A percentile compares a stretch with the other conserved stretches of the same genome.
phyloP scores from a whole-genome alignment of 2,888 invertebrate genomes.

The Lysandra coridon region DNA sequence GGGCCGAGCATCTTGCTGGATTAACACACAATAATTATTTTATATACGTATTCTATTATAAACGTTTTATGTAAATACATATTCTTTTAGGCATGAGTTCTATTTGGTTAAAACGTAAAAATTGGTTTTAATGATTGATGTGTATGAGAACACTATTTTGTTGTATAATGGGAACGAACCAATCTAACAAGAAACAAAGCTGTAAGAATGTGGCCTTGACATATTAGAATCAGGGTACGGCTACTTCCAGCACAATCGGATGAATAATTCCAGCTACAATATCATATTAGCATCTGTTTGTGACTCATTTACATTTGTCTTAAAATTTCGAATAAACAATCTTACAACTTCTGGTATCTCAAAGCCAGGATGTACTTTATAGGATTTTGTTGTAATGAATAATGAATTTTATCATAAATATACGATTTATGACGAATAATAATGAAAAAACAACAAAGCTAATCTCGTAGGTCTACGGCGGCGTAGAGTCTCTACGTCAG shows the following conservation, averaged over 20 bases:
- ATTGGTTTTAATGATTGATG: no score
- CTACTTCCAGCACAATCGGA: constrained; percentile 12
- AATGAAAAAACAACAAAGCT: background rate
- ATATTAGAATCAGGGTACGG: background rate
- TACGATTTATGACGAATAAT: background rate
- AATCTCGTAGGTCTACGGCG: background rate
- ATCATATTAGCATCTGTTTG: constrained; percentile 16
- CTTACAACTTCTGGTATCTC: background rate
- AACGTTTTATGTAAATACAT: no score
- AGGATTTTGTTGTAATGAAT: background rate
- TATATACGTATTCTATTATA: no score
- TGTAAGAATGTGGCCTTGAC: no score
- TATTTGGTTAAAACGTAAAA: no score
- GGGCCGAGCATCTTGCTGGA: no score
- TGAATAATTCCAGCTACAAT: constrained; percentile 19
- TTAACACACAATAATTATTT: no score
- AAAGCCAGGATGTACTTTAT: background rate
- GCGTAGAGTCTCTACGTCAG: background rate
- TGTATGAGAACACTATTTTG: no score
- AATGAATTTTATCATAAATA: background rate
- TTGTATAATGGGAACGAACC: no score
- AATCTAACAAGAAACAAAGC: no score
- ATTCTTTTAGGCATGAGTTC: no score
- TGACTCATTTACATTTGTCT: constrained; percentile 10
- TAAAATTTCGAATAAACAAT: background rate